These are phyloP conservation scores for Microhierax caerulescens DNA, from an alignment of 2,797 vertebrate species.

Conservation along the genomic window DNA sequence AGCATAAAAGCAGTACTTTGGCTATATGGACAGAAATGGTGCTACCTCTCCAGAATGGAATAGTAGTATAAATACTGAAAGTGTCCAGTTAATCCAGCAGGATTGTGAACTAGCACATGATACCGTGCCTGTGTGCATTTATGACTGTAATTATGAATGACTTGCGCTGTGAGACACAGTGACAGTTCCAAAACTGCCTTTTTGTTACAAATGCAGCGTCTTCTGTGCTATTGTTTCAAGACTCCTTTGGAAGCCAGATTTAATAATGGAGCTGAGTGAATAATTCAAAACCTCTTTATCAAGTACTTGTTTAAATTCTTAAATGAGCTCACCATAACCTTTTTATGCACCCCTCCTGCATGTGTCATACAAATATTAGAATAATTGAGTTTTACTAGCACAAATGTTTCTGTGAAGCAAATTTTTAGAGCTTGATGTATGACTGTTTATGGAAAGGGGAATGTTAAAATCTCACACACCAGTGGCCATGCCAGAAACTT, in stretches of 20 bases:
- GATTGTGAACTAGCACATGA: neutral
- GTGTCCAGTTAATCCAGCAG: neutral
- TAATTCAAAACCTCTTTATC: constrained; percentile 56
- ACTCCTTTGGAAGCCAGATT: constrained; percentile 20
- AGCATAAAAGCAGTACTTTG: neutral
- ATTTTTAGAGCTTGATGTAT: constrained; percentile 65
- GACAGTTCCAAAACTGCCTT: neutral
- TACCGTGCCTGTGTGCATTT: neutral
- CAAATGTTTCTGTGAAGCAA: constrained; percentile 50
- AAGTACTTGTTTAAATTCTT: constrained; percentile 62
- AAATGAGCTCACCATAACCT: constrained; percentile 62
- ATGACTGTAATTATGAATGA: constrained; percentile 16
- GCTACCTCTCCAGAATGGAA: neutral
- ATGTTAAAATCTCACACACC: constrained; percentile 51
- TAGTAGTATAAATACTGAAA: neutral
- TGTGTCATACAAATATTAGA: constrained; percentile 61
- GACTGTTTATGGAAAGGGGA: constrained; percentile 53
- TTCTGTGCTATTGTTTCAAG: constrained; percentile 47
- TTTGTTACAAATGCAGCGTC: neutral
- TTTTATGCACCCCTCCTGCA: constrained; percentile 24
- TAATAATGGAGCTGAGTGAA: constrained; percentile 30
- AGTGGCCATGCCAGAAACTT: constrained; percentile 26
- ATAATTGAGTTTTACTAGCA: constrained; percentile 54
- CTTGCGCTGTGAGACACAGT: neutral
- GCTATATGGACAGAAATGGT: neutral